These are phyloP conservation scores for Tapera naevia DNA, from an alignment of 2,797 vertebrate species.

Conservation along the genomic window DNA sequence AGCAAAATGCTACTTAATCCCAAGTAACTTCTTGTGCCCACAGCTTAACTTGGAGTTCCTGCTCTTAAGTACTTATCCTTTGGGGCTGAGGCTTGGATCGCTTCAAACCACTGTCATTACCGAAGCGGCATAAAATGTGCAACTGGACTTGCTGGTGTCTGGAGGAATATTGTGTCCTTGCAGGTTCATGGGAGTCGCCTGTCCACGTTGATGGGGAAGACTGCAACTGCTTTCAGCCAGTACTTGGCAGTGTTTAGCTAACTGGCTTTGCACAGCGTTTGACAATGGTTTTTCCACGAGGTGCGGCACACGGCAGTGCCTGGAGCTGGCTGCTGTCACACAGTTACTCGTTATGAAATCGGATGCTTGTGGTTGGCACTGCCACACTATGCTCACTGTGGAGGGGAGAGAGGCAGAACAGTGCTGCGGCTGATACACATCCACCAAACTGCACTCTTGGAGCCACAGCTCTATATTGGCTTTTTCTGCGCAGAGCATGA, in stretches of 20 bases:
- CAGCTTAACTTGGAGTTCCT: neutral
- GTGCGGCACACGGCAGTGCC: neutral
- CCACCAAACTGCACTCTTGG: neutral
- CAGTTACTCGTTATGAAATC: neutral
- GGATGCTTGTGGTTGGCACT: neutral
- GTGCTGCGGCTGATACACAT: neutral
- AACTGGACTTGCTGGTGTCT: neutral
- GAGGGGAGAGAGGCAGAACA: neutral
- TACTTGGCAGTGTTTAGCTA: neutral
- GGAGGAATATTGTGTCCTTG: neutral
- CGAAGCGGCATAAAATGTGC: neutral
- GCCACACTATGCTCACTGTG: fast-evolving
- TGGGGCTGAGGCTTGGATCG: neutral
- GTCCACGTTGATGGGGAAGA: constrained; percentile 45
- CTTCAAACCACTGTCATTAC: neutral
- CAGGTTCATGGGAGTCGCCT: neutral
- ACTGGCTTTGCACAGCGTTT: neutral
- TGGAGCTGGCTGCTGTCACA: neutral
- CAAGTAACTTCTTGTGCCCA: constrained; percentile 8
- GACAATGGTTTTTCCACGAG: constrained; percentile 35
- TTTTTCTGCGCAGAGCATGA: neutral
- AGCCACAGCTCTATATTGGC: fast-evolving
- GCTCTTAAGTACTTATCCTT: neutral
- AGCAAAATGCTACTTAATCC: constrained; percentile 26
- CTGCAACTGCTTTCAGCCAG: neutral